Conservation (phyloP, 1,140 invertebrate species). For the Trichoplusia ni region DNA sequence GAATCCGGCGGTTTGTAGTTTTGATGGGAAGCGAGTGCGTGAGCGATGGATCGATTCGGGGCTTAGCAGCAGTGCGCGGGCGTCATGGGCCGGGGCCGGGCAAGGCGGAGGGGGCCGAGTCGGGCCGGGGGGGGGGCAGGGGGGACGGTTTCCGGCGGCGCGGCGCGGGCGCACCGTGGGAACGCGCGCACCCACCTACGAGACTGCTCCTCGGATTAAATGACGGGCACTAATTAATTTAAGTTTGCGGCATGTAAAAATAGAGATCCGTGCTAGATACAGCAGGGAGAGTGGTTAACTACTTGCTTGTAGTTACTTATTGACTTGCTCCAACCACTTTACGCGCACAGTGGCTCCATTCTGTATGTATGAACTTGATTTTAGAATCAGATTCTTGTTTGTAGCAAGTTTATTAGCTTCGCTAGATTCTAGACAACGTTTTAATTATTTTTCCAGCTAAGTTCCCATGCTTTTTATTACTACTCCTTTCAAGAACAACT, state of each 20-base stretch:
- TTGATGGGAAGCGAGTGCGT: slow-evolving; percentile 43
- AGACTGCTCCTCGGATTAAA: slow-evolving; percentile 64
- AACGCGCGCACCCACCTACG: slow-evolving; percentile 67
- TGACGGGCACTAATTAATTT: slow-evolving; percentile 77
- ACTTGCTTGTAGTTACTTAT: slow-evolving; percentile 18
- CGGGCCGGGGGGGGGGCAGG: slow-evolving; percentile 43
- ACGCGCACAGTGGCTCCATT: neutral
- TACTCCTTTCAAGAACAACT: no score
- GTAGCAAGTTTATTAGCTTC: slow-evolving; percentile 16
- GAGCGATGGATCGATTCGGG: slow-evolving; percentile 39
- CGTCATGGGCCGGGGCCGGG: slow-evolving; percentile 52
- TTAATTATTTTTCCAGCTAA: slow-evolving; percentile 16
- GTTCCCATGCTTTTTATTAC: no score
- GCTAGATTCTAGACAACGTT: neutral
- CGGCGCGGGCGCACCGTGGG: slow-evolving; percentile 70
- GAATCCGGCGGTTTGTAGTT: slow-evolving; percentile 47
- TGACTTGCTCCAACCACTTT: slow-evolving; percentile 21
- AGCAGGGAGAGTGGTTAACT: slow-evolving; percentile 28
- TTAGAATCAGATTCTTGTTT: slow-evolving; percentile 21
- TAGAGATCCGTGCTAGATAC: slow-evolving; percentile 46
- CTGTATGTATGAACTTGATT: slow-evolving; percentile 27
- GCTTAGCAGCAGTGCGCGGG: slow-evolving; percentile 63
- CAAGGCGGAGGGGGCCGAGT: slow-evolving; percentile 34
- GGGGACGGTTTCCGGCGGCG: slow-evolving; percentile 68
- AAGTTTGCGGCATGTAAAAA: slow-evolving; percentile 59